Conservation (phyloP, 2,888 invertebrate genomes). For the Ashinkailepas kermadecensis region DNA sequence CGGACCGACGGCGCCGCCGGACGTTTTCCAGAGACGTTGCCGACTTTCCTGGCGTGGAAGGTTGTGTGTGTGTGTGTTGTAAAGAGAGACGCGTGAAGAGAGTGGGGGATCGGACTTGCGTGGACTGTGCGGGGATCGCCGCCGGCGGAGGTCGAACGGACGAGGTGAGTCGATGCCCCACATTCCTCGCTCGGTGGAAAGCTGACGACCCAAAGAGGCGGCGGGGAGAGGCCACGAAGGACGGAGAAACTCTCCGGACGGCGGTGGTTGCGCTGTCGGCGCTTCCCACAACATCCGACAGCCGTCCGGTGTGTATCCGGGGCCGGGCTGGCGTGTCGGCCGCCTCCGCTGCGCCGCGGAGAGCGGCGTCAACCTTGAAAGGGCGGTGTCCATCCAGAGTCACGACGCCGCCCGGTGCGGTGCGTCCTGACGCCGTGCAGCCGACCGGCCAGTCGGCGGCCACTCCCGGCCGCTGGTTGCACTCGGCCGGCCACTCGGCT, state of each 20-base stretch:
- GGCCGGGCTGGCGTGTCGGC: too few relatives aligned
- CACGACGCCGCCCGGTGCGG: too few relatives aligned
- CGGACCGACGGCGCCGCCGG: slow-evolving; percentile 1
- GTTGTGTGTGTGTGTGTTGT: neutral
- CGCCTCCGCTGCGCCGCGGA: too few relatives aligned
- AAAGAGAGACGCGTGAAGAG: slow-evolving; percentile 12
- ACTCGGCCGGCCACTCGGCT: too few relatives aligned
- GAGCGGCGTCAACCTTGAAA: neutral
- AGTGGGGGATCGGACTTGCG: neutral
- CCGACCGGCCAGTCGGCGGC: too few relatives aligned
- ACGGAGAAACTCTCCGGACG: neutral
- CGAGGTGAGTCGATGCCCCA: neutral
- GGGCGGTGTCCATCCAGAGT: neutral
- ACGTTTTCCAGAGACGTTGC: slow-evolving; percentile 12
- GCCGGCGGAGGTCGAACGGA: neutral
- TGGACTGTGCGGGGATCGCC: too few relatives aligned
- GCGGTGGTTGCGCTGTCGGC: neutral
- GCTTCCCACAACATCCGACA: too few relatives aligned
- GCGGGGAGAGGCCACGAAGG: neutral
- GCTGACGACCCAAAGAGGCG: neutral
- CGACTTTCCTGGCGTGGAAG: neutral
- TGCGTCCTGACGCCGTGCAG: too few relatives aligned
- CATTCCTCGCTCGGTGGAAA: neutral
- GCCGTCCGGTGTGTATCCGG: too few relatives aligned
- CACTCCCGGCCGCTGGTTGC: too few relatives aligned